phyloP scores from a whole-genome alignment of 2,888 invertebrate genomes.

The Caenorhabditis sp. region DNA sequence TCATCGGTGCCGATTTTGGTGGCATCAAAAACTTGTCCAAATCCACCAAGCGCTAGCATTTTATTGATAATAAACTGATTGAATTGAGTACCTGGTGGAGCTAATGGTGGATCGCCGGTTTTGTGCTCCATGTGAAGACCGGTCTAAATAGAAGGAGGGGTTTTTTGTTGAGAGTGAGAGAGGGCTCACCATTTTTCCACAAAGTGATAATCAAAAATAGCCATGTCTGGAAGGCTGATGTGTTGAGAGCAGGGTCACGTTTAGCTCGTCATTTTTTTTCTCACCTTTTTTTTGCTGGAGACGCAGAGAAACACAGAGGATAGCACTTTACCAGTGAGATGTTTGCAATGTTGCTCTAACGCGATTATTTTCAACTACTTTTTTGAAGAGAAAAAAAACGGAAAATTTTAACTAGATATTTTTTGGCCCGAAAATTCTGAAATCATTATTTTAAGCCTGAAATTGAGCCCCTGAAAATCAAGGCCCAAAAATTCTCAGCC shows the following conservation, averaged over 20 bases:
- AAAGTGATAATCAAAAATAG: not conserved
- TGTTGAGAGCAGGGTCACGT: too few relatives aligned
- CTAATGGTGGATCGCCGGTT: slow-evolving; percentile 14
- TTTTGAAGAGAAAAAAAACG: too few relatives aligned
- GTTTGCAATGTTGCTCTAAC: too few relatives aligned
- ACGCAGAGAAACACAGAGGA: too few relatives aligned
- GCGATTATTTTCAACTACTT: too few relatives aligned
- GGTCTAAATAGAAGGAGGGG: slow-evolving; percentile 7
- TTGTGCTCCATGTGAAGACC: slow-evolving; percentile 32
- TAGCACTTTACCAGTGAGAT: too few relatives aligned
- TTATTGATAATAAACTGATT: slow-evolving; percentile 19
- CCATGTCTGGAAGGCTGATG: too few relatives aligned
- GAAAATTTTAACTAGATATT: too few relatives aligned
- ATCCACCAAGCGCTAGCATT: slow-evolving; percentile 39
- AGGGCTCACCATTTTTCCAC: slow-evolving; percentile 5
- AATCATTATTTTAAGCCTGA: too few relatives aligned
- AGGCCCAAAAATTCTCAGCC: too few relatives aligned
- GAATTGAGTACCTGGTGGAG: slow-evolving; percentile 14
- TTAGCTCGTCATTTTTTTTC: not conserved
- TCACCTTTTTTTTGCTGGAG: not conserved
- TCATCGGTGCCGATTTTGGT: not conserved
- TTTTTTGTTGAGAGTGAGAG: not conserved
- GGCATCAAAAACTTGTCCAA: slow-evolving; percentile 42
- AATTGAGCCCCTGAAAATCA: too few relatives aligned
- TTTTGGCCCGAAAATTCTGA: too few relatives aligned